Evolutionary conservation across 2,888 invertebrate species (phyloP).

Genomic region (Apotomis betuletana): DNA sequence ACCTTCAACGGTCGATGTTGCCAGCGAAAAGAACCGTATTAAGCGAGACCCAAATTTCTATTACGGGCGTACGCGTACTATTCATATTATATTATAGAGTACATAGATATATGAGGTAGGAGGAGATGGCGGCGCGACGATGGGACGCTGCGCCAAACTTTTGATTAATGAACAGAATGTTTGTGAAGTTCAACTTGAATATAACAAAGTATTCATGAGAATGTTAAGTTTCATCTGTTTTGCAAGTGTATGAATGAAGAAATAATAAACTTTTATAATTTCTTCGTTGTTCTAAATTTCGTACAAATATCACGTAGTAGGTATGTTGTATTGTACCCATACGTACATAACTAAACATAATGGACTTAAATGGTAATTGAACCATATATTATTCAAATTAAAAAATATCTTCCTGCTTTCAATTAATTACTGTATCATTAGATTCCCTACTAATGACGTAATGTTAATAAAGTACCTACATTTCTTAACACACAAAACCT

Average conservation of each 20-base stretch:
- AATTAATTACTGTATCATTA: no score
- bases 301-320: background rate
- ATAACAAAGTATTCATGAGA: slow-evolving; percentile 75
- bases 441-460: no score
- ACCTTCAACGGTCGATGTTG: slow-evolving; percentile 64
- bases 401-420: background rate
- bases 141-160: slow-evolving; percentile 81
- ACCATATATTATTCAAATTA: background rate
- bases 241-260: slow-evolving; percentile 1
- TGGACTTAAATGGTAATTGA: background rate
- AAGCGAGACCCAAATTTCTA: slow-evolving; percentile 63
- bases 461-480: no score
- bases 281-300: background rate
- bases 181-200: slow-evolving; percentile 77
- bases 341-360: background rate
- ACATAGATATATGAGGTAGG: slow-evolving; percentile 60
- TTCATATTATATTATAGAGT: slow-evolving; percentile 45
- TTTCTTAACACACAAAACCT: no score
- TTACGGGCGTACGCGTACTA: slow-evolving; percentile 46
- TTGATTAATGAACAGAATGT: slow-evolving; percentile 82
- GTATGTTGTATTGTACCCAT: no score
- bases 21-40: slow-evolving; percentile 57
- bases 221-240: slow-evolving; percentile 61
- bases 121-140: slow-evolving; percentile 55
- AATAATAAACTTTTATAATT: background rate